phyloP scores from a whole-genome alignment of 2,888 invertebrate species.

The Thecophora atra region DNA sequence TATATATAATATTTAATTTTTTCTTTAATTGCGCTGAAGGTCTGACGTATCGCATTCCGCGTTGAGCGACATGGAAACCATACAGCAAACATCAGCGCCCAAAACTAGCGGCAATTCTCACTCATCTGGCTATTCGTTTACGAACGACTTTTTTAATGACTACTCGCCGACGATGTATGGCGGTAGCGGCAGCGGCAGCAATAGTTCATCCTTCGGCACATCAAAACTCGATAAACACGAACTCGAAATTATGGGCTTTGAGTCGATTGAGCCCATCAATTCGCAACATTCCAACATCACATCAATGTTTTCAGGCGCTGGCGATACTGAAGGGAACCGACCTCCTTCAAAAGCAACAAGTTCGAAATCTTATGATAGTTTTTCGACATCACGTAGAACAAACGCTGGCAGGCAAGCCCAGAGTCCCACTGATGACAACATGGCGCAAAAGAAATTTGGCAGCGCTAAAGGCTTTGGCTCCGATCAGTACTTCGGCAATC shows the following conservation, averaged over 20 bases:
- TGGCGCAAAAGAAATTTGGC: constrained; percentile 95
- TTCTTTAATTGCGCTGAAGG: constrained; percentile 40
- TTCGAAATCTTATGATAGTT: constrained; percentile 41
- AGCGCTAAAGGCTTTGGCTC: constrained; percentile 98
- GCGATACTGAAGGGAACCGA: constrained; percentile 49
- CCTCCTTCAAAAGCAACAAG: constrained; percentile 31
- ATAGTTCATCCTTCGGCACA: constrained; percentile 34
- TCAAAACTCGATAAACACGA: constrained; percentile 59
- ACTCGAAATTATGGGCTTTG: constrained; percentile 63
- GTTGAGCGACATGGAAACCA: constrained; percentile 87
- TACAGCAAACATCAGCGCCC: constrained; percentile 80
- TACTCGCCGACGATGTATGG: constrained; percentile 55
- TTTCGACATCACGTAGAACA: constrained; percentile 44
- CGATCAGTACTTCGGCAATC: constrained; percentile 92
- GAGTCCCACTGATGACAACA: constrained; percentile 69
- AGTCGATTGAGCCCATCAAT: constrained; percentile 64
- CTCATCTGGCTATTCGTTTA: constrained; percentile 45
- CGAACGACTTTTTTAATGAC: constrained; percentile 57
- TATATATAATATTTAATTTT: constrained; percentile 21
- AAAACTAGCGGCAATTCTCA: constrained; percentile 47
- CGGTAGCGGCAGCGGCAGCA: constrained; percentile 45
- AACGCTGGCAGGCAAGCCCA: constrained; percentile 42
- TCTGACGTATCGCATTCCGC: constrained; percentile 84
- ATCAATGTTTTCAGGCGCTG: constrained; percentile 60
- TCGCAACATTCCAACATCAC: constrained; percentile 61